Conservation (phyloP, 64 coral and sea anemone species). For the Exaiptasia diaphana region DNA sequence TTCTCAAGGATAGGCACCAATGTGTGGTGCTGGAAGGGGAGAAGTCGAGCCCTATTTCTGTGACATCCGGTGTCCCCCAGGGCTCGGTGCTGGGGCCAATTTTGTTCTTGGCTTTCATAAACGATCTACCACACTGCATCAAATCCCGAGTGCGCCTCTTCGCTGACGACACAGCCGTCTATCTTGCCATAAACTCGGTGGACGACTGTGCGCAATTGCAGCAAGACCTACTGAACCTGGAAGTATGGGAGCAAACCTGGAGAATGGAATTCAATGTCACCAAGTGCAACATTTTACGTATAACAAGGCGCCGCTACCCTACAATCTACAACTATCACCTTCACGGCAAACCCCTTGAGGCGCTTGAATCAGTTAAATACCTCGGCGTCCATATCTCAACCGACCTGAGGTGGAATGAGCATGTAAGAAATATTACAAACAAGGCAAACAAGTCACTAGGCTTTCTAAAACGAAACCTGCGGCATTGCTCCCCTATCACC, state of each 20-base stretch:
- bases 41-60: constrained; percentile 8
- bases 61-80: constrained; percentile 22
- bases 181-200: not conserved
- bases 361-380: not conserved
- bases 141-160: not conserved
- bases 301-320: constrained; percentile 6
- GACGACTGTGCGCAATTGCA: not conserved
- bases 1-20: not conserved
- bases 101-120: constrained; percentile 17
- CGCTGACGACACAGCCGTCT: constrained; percentile 22
- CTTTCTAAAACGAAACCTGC: not conserved
- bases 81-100: constrained; percentile 19
- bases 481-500: not conserved
- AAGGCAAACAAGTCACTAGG: too few relatives aligned
- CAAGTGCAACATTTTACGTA: not conserved
- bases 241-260: not conserved
- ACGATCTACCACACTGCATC: not conserved
- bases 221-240: constrained; percentile 12
- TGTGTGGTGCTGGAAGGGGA: not conserved
- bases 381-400: not conserved
- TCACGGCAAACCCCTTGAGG: not conserved
- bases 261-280: not conserved
- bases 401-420: not conserved
- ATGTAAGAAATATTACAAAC: not conserved
- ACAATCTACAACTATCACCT: not conserved